phyloP scores from a whole-genome alignment of 2,888 invertebrate genomes.

The Azorinus chamasolen region DNA sequence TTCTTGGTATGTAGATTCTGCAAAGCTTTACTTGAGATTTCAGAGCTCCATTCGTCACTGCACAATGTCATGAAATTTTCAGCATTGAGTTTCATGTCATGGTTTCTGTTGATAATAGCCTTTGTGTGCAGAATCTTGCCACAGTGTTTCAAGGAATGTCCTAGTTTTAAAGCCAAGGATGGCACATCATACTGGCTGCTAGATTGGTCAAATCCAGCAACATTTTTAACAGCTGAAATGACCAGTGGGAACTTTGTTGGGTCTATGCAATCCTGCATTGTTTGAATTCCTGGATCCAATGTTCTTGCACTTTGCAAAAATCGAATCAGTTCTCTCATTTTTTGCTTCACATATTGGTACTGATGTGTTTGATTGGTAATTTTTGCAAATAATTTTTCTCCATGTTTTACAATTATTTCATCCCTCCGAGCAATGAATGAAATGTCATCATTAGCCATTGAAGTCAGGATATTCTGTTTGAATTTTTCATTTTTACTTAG shows the following conservation, averaged over 20 bases:
- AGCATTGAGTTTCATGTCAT: constrained; percentile 6
- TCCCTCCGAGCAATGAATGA: constrained; percentile 18
- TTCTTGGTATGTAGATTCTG: constrained; percentile 18
- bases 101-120: constrained; percentile 9
- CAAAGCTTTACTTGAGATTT: constrained; percentile 24
- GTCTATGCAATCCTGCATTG: constrained; percentile 14
- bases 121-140: constrained; percentile 31
- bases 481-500: constrained; percentile 30
- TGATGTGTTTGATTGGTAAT: constrained; percentile 31
- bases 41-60: constrained; percentile 33
- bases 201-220: constrained; percentile 17
- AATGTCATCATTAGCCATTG: constrained; percentile 29
- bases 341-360: constrained; percentile 26
- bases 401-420: constrained; percentile 15
- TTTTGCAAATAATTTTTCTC: constrained; percentile 42
- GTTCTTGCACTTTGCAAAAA: constrained; percentile 29
- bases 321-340: constrained; percentile 43
- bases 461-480: constrained; percentile 20
- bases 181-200: constrained; percentile 24
- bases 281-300: constrained; percentile 17
- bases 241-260: constrained; percentile 26
- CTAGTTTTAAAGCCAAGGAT: constrained; percentile 40
- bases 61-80: constrained; percentile 23
- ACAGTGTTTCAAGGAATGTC: constrained; percentile 32
- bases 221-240: constrained; percentile 22